Evolutionary conservation across 2,888 invertebrate species (phyloP).

Genomic region (Branchipolynoe longqiensis): DNA sequence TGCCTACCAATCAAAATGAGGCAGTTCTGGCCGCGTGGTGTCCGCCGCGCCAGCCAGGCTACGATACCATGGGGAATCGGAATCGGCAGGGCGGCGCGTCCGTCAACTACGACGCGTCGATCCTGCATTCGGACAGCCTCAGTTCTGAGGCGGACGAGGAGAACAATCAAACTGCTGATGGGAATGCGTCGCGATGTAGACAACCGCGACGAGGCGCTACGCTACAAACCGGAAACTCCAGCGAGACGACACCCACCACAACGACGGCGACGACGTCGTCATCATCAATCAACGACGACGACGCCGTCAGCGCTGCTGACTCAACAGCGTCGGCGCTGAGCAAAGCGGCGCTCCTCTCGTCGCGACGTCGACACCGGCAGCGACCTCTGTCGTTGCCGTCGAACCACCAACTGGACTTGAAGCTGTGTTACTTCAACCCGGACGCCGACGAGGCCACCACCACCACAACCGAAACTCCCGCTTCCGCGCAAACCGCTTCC

Average conservation of each 20-base stretch:
- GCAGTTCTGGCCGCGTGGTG: neutral
- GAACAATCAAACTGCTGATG: neutral
- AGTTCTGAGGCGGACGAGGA: slow-evolving; percentile 49
- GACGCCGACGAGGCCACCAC: slow-evolving; percentile 6
- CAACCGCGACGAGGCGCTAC: neutral
- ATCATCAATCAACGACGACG: slow-evolving; percentile 31
- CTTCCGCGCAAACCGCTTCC: neutral
- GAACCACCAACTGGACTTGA: slow-evolving; percentile 35
- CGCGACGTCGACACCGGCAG: neutral
- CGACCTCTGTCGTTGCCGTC: slow-evolving; percentile 36
- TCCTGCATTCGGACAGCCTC: slow-evolving; percentile 30
- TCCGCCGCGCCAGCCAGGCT: neutral
- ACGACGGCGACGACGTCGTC: neutral
- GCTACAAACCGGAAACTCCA: too few relatives aligned
- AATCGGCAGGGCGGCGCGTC: neutral
- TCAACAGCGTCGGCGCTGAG: slow-evolving; percentile 7
- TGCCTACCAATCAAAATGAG: slow-evolving; percentile 41
- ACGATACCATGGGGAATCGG: too few relatives aligned
- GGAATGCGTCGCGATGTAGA: neutral
- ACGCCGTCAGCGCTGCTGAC: neutral
- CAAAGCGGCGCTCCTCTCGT: slow-evolving; percentile 1
- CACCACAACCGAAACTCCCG: too few relatives aligned
- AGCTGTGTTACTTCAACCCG: slow-evolving; percentile 36
- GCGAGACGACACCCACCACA: neutral
- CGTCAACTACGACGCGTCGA: slow-evolving; percentile 5